Base-by-base conservation (phyloP, 1,140 invertebrate genomes). In the Popillia japonica region DNA sequence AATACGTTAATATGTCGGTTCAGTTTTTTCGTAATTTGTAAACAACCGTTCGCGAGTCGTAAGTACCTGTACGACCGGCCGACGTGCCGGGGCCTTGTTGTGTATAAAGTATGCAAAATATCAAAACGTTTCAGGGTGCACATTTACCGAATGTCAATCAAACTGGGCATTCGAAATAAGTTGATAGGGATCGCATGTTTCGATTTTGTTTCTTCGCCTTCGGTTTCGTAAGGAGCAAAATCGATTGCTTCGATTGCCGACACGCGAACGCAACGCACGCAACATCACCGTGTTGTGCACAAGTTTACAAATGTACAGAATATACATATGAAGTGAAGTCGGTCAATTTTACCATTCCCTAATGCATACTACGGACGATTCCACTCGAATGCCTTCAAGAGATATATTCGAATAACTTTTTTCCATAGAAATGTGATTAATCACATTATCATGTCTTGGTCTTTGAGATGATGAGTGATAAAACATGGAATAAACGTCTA, bases 141-240 rank as follows among this genome's bases (percentile, higher is more conserved):
- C 78, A 79, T 79, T 79, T 79, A 79, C 78, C 78, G 27, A 79
- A 61, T 79, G 78, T 79, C 78, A 79, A 79, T 79, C 78, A 79
- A 79, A 79, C 72, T 34, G 61, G 42, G 41, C 64, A 61, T 78
- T 78, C 77, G 44, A 41, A 34, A 78, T 78, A 72, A 48, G 64
- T 74, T 74, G 77, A 78, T 78, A 74, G 10, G 34, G 55, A 72
- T 75, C 73, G 78, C 77, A 68, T 78, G 77, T 42, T n/a, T 34
- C 73, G 48, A 44, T 73, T 48, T 78, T 7, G 55, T 14, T 74
- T 23, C 78, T 41, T 42, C 59, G n/a, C 17, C 4, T 14, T n/a
- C 6, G 8, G 6, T 22, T 7, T 6, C 44, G 42, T 78, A 78
- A 48, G 78, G 61, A 10, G 74, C 6, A 76, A 22, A 78, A 68